A percentile compares a stretch with the other conserved stretches of the same genome.
These are phyloP conservation scores for Willisornis vidua DNA, from an alignment of 2,113 vertebrate genomes.

Conservation along the genomic window DNA sequence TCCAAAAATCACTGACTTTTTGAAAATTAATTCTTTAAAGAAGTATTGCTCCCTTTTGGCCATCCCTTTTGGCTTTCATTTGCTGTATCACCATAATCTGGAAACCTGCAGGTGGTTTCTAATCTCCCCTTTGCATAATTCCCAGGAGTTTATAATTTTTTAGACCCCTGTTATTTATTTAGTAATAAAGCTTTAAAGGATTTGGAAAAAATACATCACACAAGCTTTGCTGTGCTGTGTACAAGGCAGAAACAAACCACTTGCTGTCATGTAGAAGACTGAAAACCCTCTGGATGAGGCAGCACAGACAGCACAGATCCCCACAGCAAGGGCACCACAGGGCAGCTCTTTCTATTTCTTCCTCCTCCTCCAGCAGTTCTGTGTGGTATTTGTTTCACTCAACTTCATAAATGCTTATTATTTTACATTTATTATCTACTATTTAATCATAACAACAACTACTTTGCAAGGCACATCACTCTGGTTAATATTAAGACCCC, in stretches of 20 bases:
- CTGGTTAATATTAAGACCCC: not conserved
- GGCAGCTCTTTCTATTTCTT: not conserved
- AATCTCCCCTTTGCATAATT: not conserved
- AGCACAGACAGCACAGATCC: rapidly evolving
- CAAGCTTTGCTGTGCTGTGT: rapidly evolving
- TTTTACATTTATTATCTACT: not conserved
- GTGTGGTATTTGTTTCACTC: not conserved
- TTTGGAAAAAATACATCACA: not conserved
- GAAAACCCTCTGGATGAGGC: not conserved
- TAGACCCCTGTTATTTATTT: not conserved
- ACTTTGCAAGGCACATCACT: not conserved
- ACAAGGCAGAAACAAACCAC: not conserved
- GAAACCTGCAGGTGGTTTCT: not conserved
- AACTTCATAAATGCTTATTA: not conserved
- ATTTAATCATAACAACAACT: rapidly evolving
- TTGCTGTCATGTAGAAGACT: not conserved
- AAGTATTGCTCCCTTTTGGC: not conserved
- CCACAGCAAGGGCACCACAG: not conserved
- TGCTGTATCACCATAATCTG: not conserved
- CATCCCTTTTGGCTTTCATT: not conserved
- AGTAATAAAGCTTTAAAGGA: not conserved
- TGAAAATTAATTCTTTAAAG: not conserved
- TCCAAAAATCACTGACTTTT: not conserved
- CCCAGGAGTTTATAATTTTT: not conserved
- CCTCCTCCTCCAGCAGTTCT: not conserved